phyloP scores from a whole-genome alignment of 2,797 vertebrate genomes.

The Melanotaenia boesemani region DNA sequence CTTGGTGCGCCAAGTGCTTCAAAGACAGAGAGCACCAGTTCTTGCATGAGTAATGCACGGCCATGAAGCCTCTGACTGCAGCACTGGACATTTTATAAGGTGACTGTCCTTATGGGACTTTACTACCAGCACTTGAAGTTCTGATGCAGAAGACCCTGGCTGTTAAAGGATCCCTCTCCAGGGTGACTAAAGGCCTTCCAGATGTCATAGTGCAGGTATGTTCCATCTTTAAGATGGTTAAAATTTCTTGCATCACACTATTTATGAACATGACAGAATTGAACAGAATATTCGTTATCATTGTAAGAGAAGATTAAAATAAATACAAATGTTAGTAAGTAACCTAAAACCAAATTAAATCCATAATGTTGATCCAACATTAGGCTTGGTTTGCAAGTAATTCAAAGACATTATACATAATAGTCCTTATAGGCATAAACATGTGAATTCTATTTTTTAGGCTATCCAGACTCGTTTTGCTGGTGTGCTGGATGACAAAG shows the following conservation, averaged over 20 bases:
- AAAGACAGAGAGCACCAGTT: neutral
- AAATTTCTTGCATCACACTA: neutral
- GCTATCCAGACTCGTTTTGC: conserved; percentile 10
- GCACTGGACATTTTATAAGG: too few species aligned
- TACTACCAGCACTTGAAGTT: too few species aligned
- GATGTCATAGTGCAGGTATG: too few species aligned
- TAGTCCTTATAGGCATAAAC: too few species aligned
- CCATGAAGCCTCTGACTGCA: too few species aligned
- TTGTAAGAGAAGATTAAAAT: neutral
- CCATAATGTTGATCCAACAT: neutral
- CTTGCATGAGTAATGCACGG: too few species aligned
- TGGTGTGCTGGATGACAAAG: neutral
- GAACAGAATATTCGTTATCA: neutral
- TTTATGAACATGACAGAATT: neutral
- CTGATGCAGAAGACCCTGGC: too few species aligned
- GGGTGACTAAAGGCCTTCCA: too few species aligned
- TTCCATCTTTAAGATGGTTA: too few species aligned
- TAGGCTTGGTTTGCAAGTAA: neutral
- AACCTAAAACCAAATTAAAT: neutral
- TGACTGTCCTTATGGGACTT: too few species aligned
- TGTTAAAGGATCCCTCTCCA: too few species aligned
- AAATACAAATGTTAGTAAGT: neutral
- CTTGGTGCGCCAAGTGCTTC: neutral
- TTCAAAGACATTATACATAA: too few species aligned
- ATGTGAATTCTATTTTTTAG: neutral